Conservation (phyloP, 1,140 invertebrate species). For the Neodiprion pinetum region DNA sequence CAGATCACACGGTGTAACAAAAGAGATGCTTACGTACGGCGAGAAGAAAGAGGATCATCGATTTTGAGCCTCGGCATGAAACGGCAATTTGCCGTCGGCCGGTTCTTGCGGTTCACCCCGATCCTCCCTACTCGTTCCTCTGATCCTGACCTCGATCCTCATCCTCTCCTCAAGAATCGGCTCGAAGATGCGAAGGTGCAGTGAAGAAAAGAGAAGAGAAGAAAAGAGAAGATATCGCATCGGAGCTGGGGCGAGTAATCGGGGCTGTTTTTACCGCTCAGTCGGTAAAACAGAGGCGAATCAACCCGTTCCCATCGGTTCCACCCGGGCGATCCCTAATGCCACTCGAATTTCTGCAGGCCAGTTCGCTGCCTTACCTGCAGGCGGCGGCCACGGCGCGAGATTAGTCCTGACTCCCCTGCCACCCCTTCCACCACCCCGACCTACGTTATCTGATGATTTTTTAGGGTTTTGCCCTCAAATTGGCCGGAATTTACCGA, state of each 20-base stretch:
- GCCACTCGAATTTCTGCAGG: not conserved
- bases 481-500: slow-evolving; percentile 11
- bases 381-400: no score
- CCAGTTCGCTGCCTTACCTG: no score
- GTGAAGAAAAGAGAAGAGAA: slow-evolving; percentile 29
- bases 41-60: slow-evolving; percentile 35
- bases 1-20: no score
- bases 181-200: slow-evolving; percentile 12
- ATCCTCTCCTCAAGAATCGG: not conserved
- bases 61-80: slow-evolving; percentile 41
- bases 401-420: no score
- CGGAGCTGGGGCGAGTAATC: slow-evolving; percentile 38
- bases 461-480: slow-evolving; percentile 17
- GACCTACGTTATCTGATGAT: slow-evolving; percentile 9
- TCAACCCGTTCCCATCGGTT: slow-evolving; percentile 30
- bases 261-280: slow-evolving; percentile 42
- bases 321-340: not conserved
- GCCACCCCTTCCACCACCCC: not conserved
- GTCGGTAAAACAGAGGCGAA: slow-evolving; percentile 49
- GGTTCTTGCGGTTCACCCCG: slow-evolving; percentile 22
- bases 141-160: not conserved
- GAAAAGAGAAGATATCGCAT: not conserved
- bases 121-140: not conserved
- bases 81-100: slow-evolving; percentile 38
- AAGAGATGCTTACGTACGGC: no score